These are phyloP conservation scores for Dermolepida albohirtum DNA, from an alignment of 2,888 invertebrate species.

Conservation along the genomic window DNA sequence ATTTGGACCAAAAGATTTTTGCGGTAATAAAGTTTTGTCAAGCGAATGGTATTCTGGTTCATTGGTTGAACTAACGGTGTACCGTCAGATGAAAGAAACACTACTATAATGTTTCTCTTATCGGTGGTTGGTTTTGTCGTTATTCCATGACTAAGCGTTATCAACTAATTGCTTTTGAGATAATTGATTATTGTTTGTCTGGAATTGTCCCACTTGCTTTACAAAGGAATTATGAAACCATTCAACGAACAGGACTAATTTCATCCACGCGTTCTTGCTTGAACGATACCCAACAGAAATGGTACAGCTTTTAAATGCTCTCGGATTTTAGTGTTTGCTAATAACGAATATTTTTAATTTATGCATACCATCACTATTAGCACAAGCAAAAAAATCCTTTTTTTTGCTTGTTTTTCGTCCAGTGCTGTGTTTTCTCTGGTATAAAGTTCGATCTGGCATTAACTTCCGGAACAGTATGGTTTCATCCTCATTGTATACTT, in stretches of 20 bases:
- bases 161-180: conserved; percentile 26
- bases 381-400: conserved; percentile 13
- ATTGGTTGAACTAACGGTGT: conserved; percentile 27
- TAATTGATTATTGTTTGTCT: conserved; percentile 20
- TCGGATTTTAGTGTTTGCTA: conserved; percentile 38
- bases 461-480: conserved; percentile 39
- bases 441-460: conserved; percentile 31
- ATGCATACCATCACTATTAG: conserved; percentile 27
- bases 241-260: conserved; percentile 23
- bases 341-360: conserved; percentile 42
- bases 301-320: conserved; percentile 16
- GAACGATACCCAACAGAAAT: conserved; percentile 38
- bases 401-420: too few species aligned
- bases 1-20: conserved; percentile 32
- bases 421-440: conserved; percentile 37
- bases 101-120: conserved; percentile 6
- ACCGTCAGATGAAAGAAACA: conserved; percentile 29
- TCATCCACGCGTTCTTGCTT: conserved; percentile 37
- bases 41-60: conserved; percentile 34
- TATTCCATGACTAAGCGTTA: conserved; percentile 25
- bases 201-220: conserved; percentile 23
- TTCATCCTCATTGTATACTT: conserved; percentile 39
- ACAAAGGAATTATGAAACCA: conserved; percentile 28
- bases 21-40: conserved; percentile 29
- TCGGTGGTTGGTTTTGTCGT: conserved; percentile 11